These are phyloP conservation scores for Cynopterus sphinx DNA, from an alignment of 2,797 vertebrate genomes.

Conservation along the genomic window DNA sequence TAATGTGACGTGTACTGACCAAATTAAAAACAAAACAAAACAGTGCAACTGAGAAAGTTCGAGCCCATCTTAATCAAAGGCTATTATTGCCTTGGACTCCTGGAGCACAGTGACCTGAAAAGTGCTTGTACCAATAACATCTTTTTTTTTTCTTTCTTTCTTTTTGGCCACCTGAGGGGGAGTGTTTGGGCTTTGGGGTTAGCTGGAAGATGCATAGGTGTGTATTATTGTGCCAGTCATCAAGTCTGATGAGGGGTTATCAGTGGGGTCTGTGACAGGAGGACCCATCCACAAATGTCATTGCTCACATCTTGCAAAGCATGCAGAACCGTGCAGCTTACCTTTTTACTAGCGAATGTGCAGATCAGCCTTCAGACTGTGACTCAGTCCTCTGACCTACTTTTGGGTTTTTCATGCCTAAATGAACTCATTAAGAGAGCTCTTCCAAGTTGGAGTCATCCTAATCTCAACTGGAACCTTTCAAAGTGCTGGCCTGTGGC, in stretches of 20 bases:
- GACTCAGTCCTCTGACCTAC: conserved; percentile 74
- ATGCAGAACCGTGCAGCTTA: neutral
- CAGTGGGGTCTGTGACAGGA: neutral
- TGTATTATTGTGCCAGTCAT: neutral
- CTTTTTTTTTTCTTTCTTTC: neutral
- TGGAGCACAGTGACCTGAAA: neutral
- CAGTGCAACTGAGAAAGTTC: neutral
- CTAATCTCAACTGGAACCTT: neutral
- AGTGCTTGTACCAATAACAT: neutral
- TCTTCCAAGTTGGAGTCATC: conserved; percentile 31
- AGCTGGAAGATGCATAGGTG: neutral
- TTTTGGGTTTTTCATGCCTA: conserved; percentile 74
- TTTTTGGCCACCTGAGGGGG: neutral
- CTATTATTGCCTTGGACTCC: neutral
- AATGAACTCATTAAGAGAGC: conserved; percentile 59
- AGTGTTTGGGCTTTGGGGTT: neutral
- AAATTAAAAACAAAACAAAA: neutral
- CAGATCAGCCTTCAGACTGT: conserved; percentile 1
- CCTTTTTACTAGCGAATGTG: neutral
- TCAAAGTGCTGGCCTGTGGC: neutral
- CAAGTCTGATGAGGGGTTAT: neutral
- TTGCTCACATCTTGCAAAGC: neutral
- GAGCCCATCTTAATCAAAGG: neutral
- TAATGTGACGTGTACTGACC: neutral
- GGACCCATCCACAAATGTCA: neutral